A percentile compares a stretch with the other conserved stretches of the same genome.
Conservation (phyloP, 30 jellyfish, hydroid and myxozoan genomes). For the Catostylus mosaicus region DNA sequence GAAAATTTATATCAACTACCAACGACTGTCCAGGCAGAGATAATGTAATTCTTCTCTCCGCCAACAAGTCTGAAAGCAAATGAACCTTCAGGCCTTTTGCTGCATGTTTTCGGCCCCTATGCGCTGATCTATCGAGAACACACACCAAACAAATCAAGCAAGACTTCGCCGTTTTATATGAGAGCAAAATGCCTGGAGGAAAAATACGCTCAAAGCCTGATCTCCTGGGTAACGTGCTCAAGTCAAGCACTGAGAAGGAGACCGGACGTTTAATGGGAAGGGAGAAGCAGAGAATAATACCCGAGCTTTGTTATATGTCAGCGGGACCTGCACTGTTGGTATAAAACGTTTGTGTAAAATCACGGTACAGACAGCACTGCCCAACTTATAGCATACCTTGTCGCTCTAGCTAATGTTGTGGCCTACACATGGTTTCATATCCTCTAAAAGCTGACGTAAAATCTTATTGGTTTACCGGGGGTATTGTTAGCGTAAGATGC, state of each 20-base stretch:
- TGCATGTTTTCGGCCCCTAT: constrained; percentile 43
- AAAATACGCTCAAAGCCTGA: constrained; percentile 42
- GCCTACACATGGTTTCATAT: constrained; percentile 16
- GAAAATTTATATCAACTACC: constrained; percentile 11
- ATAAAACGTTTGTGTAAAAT: neutral
- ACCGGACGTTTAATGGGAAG: constrained; percentile 64
- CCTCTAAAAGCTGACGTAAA: constrained; percentile 4
- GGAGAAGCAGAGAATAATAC: constrained; percentile 38
- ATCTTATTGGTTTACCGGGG: constrained; percentile 3
- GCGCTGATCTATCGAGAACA: constrained; percentile 37
- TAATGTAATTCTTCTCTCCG: neutral
- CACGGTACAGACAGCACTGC: neutral
- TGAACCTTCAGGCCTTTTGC: constrained; percentile 56
- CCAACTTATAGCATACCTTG: neutral
- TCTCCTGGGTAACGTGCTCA: constrained; percentile 62
- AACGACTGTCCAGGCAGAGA: constrained; percentile 23
- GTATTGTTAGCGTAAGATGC: neutral
- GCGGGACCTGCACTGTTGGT: constrained; percentile 16
- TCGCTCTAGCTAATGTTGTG: neutral
- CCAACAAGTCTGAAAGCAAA: constrained; percentile 16
- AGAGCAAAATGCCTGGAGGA: constrained; percentile 72
- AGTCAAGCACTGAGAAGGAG: constrained; percentile 63
- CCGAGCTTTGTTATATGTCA: constrained; percentile 34
- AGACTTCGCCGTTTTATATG: constrained; percentile 54
- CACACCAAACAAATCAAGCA: constrained; percentile 44